A percentile compares a stretch with the other conserved stretches of the same genome.
Evolutionary conservation across 2,113 vertebrate species (phyloP).

Genomic region (Sylvia atricapilla): DNA sequence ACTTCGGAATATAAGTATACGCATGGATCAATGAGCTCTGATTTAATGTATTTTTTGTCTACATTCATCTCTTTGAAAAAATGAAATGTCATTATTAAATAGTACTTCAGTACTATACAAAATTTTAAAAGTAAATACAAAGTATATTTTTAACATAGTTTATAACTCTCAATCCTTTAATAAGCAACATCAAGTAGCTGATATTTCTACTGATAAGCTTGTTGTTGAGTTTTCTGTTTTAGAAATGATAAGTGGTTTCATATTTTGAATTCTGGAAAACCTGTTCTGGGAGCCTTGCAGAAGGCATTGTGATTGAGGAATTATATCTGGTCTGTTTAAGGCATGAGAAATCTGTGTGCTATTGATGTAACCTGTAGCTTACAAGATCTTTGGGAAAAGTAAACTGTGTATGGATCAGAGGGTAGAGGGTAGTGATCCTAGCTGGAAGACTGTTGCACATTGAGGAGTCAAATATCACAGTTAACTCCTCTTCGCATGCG

Average conservation of each 20-base stretch:
- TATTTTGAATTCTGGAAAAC: not conserved
- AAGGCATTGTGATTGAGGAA: not conserved
- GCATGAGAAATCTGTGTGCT: not conserved
- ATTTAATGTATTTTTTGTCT: not conserved
- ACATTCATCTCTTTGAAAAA: not conserved
- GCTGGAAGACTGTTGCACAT: not conserved
- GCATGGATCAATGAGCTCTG: not conserved
- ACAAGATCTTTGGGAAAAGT: not conserved
- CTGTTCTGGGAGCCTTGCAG: not conserved
- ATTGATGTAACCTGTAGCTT: not conserved
- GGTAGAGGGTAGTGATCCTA: not conserved
- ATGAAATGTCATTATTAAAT: not conserved
- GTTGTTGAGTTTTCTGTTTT: not conserved
- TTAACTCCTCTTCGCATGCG: accelerated
- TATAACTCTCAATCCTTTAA: not conserved
- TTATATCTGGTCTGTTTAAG: not conserved
- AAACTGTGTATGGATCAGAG: not conserved
- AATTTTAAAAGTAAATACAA: not conserved
- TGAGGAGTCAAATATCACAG: not conserved
- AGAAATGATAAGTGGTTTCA: not conserved
- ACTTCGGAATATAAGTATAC: not conserved
- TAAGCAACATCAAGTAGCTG: not conserved
- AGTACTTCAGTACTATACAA: not conserved
- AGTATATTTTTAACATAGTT: not conserved
- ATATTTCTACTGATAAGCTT: not conserved